Percentiles rank a stretch among this genome's conserved stretches.
phyloP scores from a whole-genome alignment of 2,797 vertebrate species.

The Brachyrhaphis roseni region DNA sequence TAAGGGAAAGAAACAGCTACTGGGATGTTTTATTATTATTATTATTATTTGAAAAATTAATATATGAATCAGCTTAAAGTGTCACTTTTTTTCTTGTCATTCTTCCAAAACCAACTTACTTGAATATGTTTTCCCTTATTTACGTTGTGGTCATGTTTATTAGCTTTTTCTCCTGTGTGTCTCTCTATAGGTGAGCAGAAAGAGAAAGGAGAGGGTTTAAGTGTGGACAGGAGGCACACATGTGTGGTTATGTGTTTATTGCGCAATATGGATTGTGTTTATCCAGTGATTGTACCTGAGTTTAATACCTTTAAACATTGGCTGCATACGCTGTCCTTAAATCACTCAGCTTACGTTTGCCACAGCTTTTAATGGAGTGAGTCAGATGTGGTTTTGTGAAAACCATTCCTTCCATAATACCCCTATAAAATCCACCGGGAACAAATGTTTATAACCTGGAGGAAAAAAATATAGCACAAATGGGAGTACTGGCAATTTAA shows the following conservation, averaged over 20 bases:
- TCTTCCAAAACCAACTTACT: background rate
- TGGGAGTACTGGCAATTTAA: background rate
- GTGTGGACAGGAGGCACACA: constrained; percentile 28
- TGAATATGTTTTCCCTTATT: background rate
- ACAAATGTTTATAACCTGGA: background rate
- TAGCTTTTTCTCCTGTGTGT: background rate
- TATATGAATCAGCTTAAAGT: background rate
- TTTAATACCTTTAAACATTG: background rate
- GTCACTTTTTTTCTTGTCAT: no score
- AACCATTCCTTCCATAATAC: background rate
- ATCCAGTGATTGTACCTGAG: background rate
- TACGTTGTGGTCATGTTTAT: background rate
- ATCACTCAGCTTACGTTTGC: background rate
- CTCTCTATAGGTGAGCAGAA: background rate
- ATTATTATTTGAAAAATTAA: background rate
- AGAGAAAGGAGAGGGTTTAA: constrained; percentile 12
- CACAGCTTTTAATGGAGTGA: background rate
- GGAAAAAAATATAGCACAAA: background rate
- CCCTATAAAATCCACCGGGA: background rate
- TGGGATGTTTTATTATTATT: background rate
- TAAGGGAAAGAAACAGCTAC: background rate
- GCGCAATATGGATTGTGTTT: constrained; percentile 1
- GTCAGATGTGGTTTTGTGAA: constrained; percentile 1
- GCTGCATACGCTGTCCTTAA: background rate
- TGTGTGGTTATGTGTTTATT: constrained; percentile 29